Evolutionary conservation across 2,797 vertebrate species (phyloP), one percentile per base, ranked within the genome.

Genomic region (Echeneis naucrates): DNA sequence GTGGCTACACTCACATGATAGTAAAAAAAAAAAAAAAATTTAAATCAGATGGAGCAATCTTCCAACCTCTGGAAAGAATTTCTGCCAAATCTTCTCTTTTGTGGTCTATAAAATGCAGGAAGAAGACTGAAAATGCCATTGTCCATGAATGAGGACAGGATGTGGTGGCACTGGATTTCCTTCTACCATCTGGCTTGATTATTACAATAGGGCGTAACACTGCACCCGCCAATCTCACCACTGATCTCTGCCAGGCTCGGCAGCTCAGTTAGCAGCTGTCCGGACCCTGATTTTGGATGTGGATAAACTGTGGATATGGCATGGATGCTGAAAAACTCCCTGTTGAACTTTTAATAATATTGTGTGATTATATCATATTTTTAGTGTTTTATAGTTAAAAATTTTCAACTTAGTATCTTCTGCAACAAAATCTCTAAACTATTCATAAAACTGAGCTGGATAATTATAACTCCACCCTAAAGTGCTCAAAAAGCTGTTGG

Each of bases 41-140:
- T 81, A 75, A 84, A 83, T 84, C 73, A 81, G 42, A 77, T 4
- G 12, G 47, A 62, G 58, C 67, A 84, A 84, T 78, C 67, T 81
- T 76, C 73, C 37, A n/a, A n/a, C n/a, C n/a, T n/a, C n/a, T n/a
- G n/a, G n/a, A n/a, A 42, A 60, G 47, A 48, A 68, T 68, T 68
- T n/a, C 56, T 72, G 62, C 78, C 73, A 83, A 51, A 66, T 68
- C 53, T 13, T 80, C 44, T 75, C 84, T 72, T 78, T 30, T 0
- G 66, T 83, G 87, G 52, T 80, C 78, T 24, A 87, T 88, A 82
- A 88, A 87, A 50, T n/a, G n/a, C n/a, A n/a, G n/a, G n/a, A n/a
- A n/a, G n/a, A n/a, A n/a, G n/a, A n/a, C n/a, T n/a, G n/a, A n/a
- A n/a, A n/a, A n/a, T 62, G 33, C n/a, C 33, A 78, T 56, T 51